A percentile compares a stretch with the other conserved stretches of the same genome.
Evolutionary conservation across 1,140 invertebrate genomes (phyloP).

Genomic region (Holotrichia oblita): DNA sequence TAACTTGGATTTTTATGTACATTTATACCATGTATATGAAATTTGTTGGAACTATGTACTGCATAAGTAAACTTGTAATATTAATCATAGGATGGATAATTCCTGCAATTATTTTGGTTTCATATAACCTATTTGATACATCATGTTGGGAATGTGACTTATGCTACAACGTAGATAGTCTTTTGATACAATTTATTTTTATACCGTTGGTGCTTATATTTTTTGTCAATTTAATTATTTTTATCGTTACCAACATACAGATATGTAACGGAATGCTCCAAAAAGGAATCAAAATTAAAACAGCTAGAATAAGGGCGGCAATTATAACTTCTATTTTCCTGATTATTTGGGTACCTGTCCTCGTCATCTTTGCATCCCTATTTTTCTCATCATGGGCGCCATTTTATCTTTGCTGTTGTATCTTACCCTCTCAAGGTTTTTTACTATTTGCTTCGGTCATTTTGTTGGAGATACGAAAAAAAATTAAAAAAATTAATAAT

Average conservation of each 20-base stretch:
- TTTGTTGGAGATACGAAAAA: not conserved
- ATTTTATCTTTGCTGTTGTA: not conserved
- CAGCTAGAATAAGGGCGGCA: not conserved
- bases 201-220: not conserved
- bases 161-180: not conserved
- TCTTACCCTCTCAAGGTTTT: not conserved
- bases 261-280: not conserved
- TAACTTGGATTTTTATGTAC: not conserved
- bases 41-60: not conserved
- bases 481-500: not conserved
- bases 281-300: not conserved
- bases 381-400: not conserved
- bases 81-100: not conserved
- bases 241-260: not conserved
- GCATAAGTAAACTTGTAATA: not conserved
- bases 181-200: not conserved
- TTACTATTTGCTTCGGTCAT: not conserved
- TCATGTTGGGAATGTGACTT: not conserved
- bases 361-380: not conserved
- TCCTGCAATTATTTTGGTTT: not conserved
- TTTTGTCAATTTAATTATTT: not conserved
- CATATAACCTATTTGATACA: not conserved
- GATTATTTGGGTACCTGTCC: not conserved
- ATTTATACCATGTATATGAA: not conserved
- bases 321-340: not conserved